Base-by-base conservation (phyloP, 92 coral and sea anemone genomes). In the Metridium senile region DNA sequence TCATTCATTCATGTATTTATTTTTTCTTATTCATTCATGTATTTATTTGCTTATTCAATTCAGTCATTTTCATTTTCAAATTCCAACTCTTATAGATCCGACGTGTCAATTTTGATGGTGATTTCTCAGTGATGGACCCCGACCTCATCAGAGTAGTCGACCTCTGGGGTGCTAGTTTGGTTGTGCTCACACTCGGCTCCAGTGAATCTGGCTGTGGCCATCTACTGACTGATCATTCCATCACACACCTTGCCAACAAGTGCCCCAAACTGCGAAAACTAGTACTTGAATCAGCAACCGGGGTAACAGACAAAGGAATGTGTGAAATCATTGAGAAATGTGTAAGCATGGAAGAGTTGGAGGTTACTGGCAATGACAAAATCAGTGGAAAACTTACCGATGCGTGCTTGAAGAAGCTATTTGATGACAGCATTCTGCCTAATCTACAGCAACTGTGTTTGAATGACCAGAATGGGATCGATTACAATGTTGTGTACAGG, bases 351-450 rank as follows among this genome's bases (percentile, higher is more conserved):
- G 99, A 96, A 63, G 94, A 87, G 51, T 83, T 96, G n/a, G 89
- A 92, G 30, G 90, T 96, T 59, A 89, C 91, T 34, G 99, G 99
- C 39, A 93, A 96, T 59, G 99, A 96, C 66, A 91, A 86, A 52
- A 87, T 86, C 23, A 86, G 84, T 18, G 99, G 99, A 0, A 76
- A 84, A 19, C 81, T 96, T 56, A 96, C 91, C 21, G 97, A 89
- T 70, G 85, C 91, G 58, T 66, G 86, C 9, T 64, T 96, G 57
- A 96, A 96, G 85, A 65, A 56, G 64, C 70, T 96, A 62, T 96
- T 96, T 63, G 96, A 93, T 49, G 53, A 68, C 28, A 72, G 71
- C 52, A 87, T 81, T 21, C 84, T 93, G 33, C 93, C 99, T n/a
- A 84, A 64, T 53, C 84, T 96, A 58, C 86, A 83, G 62, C 81